phyloP scores from a whole-genome alignment of 2,888 invertebrate genomes.

The Spodoptera exigua region DNA sequence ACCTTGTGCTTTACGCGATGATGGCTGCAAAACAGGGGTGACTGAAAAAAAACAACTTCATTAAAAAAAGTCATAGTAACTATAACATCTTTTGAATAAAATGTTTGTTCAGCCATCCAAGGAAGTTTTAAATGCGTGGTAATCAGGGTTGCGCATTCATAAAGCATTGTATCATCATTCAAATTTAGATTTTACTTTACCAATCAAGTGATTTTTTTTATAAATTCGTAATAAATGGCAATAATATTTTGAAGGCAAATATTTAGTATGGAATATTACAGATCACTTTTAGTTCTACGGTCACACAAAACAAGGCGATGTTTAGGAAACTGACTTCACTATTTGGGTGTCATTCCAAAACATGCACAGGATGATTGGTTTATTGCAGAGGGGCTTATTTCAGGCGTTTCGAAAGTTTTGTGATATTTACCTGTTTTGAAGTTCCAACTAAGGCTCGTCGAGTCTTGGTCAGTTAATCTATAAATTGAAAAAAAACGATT shows the following conservation, averaged over 20 bases:
- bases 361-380: constrained; percentile 8
- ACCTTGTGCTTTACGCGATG: constrained; percentile 28
- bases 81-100: not conserved
- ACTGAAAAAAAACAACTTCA: constrained; percentile 35
- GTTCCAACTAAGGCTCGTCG: not conserved
- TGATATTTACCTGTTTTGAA: constrained; percentile 35
- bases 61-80: not conserved
- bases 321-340: constrained; percentile 6
- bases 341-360: constrained; percentile 16
- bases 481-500: not conserved
- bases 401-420: not conserved
- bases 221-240: not conserved
- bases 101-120: constrained; percentile 84
- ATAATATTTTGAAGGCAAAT: constrained; percentile 1
- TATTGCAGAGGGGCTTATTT: not conserved
- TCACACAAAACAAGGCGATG: not conserved
- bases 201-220: constrained; percentile 16
- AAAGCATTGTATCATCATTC: constrained; percentile 86
- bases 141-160: constrained; percentile 89
- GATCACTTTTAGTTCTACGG: not conserved
- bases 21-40: not conserved
- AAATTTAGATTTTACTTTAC: constrained; percentile 16
- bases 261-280: constrained; percentile 2
- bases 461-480: constrained; percentile 4
- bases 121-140: constrained; percentile 88